Evolutionary conservation across 2,888 invertebrate species (phyloP).

Genomic region (Petrolisthes manimaculis): DNA sequence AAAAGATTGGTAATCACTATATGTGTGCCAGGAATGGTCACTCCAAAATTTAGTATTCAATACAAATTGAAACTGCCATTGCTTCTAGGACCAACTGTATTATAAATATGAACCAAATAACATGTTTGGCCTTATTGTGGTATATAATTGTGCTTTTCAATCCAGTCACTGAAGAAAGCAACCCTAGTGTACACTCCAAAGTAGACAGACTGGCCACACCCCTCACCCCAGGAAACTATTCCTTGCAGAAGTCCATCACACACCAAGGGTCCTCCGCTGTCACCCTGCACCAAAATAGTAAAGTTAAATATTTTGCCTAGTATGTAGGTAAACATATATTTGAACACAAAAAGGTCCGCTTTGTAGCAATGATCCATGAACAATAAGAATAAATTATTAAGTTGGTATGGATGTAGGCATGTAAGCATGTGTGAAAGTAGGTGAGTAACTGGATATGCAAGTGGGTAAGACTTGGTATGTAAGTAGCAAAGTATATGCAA

Average conservation of each 20-base stretch:
- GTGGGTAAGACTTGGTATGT: slow-evolving; percentile 21
- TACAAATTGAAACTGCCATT: too few relatives aligned
- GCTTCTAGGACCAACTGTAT: too few relatives aligned
- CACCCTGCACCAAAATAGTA: slow-evolving; percentile 21
- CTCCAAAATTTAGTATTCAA: too few relatives aligned
- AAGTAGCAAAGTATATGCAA: slow-evolving; percentile 44
- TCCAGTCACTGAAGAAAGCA: slow-evolving; percentile 36
- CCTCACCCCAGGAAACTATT: slow-evolving; percentile 29
- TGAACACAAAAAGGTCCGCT: not conserved
- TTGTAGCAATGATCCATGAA: slow-evolving; percentile 59
- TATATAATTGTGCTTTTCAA: slow-evolving; percentile 46
- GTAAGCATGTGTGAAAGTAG: too few relatives aligned
- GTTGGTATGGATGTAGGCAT: slow-evolving; percentile 10
- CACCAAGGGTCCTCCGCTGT: slow-evolving; percentile 29
- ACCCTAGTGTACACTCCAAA: slow-evolving; percentile 44
- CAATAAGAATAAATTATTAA: slow-evolving; percentile 44
- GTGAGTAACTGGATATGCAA: slow-evolving; percentile 44
- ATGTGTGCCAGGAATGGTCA: too few relatives aligned
- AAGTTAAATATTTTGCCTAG: not conserved
- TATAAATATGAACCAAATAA: too few relatives aligned
- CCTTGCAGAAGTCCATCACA: slow-evolving; percentile 33
- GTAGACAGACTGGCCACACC: slow-evolving; percentile 37
- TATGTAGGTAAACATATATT: not conserved
- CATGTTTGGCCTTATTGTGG: not conserved
- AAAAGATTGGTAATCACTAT: too few relatives aligned